Conservation (phyloP, 2,113 vertebrate genomes). For the Clarias magur region DNA sequence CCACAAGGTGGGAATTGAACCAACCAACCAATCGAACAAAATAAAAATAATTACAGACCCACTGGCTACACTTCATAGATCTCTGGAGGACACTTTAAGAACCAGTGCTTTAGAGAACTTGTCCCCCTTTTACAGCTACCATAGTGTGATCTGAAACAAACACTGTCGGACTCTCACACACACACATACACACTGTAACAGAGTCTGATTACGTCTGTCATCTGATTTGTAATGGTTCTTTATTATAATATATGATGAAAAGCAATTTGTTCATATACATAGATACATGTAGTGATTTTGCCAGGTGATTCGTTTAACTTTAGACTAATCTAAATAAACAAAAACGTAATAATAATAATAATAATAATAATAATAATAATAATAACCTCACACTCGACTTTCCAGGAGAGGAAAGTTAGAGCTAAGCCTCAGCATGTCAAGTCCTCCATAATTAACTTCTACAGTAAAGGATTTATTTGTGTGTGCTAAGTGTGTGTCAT, state of each 20-base stretch:
- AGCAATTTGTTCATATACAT: background rate
- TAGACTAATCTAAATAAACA: background rate
- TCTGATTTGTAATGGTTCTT: background rate
- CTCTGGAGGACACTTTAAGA: background rate
- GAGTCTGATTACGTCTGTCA: background rate
- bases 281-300: background rate
- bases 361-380: too few relatives aligned
- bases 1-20: too few relatives aligned
- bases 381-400: background rate
- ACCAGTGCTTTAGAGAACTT: background rate
- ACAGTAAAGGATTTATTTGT: constrained; percentile 14
- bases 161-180: background rate
- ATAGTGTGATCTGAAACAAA: background rate
- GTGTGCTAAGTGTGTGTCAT: background rate
- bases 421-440: constrained; percentile 17
- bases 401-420: background rate
- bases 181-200: background rate
- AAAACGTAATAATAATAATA: too few relatives aligned
- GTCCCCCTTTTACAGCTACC: background rate
- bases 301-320: background rate
- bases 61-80: background rate
- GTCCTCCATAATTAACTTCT: constrained; percentile 35
- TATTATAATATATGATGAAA: background rate
- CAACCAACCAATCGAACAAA: background rate
- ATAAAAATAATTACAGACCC: background rate